Base-by-base conservation (phyloP, 2,113 vertebrate genomes). In the Seriola quinqueradiata region DNA sequence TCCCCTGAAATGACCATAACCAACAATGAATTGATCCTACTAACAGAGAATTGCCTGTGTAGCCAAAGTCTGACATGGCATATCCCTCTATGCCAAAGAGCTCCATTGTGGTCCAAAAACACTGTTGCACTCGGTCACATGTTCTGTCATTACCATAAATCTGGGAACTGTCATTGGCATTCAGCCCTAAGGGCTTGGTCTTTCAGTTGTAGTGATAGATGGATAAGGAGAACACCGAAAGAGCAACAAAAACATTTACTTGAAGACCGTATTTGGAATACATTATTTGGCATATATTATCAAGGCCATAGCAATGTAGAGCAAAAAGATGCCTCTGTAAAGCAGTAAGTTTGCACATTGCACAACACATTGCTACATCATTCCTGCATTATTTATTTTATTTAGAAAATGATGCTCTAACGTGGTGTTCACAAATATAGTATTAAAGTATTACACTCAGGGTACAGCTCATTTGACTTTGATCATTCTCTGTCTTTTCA, bases 221-320 rank as follows among this genome's bases (percentile, higher is more conserved):
- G 10, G 42, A 44, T 44, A 44, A 44, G 42, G 2, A 11, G 42
- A 44, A 12, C 10, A 44, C 10, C 42, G 13, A 13, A 44, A 12
- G 44, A 46, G 44, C 14, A 14, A 46, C 13, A 19, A 7, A 50
- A 1, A 50, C 17, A 50, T 50, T 8, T 50, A 50, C 17, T 48
- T 50, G 17, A 50, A 50, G 17, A 19, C 48, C 17, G 8, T 23
- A 65, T 66, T 66, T 42, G 4, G 36, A 23, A 28, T 23, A 66
- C 21, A 25, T 44, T 16, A 44, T 38, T 70, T 63, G 60, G 21
- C 8, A 74, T 75, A 64, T 44, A n/a, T 50, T 66, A 48, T 44
- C 60, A 81, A 63, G 50, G 8, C 50, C 19, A 52, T 8, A 50
- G 25, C n/a, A 6, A 70, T 73, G 3, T 52, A 46, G 54, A 23